These are phyloP conservation scores for Heteropelma amictum DNA, from an alignment of 2,888 invertebrate species.

Conservation along the genomic window DNA sequence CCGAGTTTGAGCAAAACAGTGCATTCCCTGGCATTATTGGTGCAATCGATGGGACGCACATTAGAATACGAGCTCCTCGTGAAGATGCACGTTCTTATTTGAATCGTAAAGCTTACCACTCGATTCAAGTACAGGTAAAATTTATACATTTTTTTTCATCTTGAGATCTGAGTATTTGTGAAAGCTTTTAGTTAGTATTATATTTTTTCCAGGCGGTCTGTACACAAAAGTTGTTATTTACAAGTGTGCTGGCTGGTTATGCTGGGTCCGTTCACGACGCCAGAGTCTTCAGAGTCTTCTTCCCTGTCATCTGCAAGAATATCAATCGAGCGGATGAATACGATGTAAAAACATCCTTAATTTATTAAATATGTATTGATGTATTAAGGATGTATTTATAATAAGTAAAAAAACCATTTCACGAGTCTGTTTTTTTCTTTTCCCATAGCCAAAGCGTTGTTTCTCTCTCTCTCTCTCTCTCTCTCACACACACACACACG, in stretches of 20 bases:
- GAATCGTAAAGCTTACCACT: slow-evolving; percentile 53
- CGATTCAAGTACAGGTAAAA: slow-evolving; percentile 55
- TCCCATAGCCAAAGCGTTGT: too few species aligned
- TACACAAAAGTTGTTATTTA: not conserved
- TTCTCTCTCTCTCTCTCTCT: too few species aligned
- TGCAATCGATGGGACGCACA: slow-evolving; percentile 58
- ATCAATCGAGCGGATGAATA: too few species aligned
- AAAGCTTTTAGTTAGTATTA: not conserved
- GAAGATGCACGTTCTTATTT: slow-evolving; percentile 36
- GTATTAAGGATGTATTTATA: too few species aligned
- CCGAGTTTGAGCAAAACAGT: not conserved
- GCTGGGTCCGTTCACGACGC: slow-evolving; percentile 53
- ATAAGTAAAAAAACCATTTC: too few species aligned
- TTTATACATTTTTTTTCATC: not conserved
- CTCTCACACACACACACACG: too few species aligned
- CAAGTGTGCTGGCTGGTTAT: not conserved
- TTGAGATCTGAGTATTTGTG: not conserved
- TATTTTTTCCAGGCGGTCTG: not conserved
- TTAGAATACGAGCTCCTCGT: slow-evolving; percentile 30
- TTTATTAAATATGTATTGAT: too few species aligned
- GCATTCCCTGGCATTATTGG: slow-evolving; percentile 37
- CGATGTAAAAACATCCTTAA: too few species aligned
- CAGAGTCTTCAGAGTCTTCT: slow-evolving; percentile 56
- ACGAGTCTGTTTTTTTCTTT: too few species aligned
- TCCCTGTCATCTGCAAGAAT: too few species aligned